Percentiles rank a stretch among this genome's conserved stretches.
phyloP scores from a whole-genome alignment of 2,888 invertebrate genomes.

The Apotomis betuletana region DNA sequence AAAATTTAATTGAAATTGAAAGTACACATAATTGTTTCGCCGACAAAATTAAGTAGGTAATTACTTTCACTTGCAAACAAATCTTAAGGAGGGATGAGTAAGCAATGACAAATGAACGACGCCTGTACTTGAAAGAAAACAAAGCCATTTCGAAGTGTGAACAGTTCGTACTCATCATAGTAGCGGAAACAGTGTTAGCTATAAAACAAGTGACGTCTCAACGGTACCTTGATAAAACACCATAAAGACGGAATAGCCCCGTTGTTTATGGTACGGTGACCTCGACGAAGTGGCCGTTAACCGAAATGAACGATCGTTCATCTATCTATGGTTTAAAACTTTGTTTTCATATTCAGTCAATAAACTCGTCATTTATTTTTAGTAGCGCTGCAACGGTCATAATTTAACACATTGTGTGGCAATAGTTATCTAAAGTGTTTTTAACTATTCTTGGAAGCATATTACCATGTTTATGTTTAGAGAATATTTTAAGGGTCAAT shows the following conservation, averaged over 20 bases:
- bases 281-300: conserved; percentile 63
- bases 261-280: conserved; percentile 69
- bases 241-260: conserved; percentile 65
- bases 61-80: conserved; percentile 30
- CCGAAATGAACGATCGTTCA: conserved; percentile 59
- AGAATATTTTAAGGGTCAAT: neutral
- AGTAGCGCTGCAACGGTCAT: conserved; percentile 13
- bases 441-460: neutral
- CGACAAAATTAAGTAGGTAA: conserved; percentile 13
- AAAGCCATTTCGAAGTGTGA: conserved; percentile 37
- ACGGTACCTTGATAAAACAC: conserved; percentile 73
- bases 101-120: conserved; percentile 13
- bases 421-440: conserved; percentile 17
- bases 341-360: conserved; percentile 33
- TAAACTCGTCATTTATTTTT: conserved; percentile 31
- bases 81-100: conserved; percentile 4
- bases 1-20: conserved; percentile 14
- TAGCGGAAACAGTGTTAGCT: conserved; percentile 56
- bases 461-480: neutral
- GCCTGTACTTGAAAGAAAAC: conserved; percentile 28
- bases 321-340: conserved; percentile 30
- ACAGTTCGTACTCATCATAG: conserved; percentile 45
- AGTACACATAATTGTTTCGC: conserved; percentile 7
- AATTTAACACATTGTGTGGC: conserved; percentile 24
- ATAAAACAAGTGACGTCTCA: conserved; percentile 63